phyloP scores from a whole-genome alignment of 2,797 vertebrate genomes.

The Liasis olivaceus region DNA sequence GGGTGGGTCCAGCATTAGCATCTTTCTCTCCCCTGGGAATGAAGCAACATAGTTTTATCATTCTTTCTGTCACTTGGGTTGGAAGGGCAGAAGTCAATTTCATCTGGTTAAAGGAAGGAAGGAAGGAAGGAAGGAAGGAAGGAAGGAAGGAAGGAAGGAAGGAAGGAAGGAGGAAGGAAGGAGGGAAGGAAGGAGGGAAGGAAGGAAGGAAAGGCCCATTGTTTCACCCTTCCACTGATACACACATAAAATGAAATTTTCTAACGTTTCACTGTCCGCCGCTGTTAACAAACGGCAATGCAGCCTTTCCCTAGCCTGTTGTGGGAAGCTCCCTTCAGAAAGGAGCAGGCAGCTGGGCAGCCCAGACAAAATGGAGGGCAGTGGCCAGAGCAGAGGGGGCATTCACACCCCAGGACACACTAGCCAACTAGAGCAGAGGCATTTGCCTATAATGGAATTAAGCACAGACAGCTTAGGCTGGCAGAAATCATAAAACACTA shows the following conservation, averaged over 20 bases:
- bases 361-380: not conserved
- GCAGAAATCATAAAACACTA: not conserved
- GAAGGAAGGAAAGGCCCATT: not conserved
- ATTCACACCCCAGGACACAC: not conserved
- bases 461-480: not conserved
- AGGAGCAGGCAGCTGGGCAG: not conserved
- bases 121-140: not conserved
- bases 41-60: not conserved
- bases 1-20: not conserved
- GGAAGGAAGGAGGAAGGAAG: not conserved
- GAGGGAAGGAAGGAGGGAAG: too few species aligned
- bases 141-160: too few species aligned
- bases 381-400: not conserved
- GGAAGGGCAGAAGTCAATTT: not conserved
- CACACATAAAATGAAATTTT: not conserved
- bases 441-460: not conserved
- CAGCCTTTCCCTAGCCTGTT: not conserved
- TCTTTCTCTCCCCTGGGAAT: not conserved
- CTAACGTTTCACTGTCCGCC: not conserved
- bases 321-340: not conserved
- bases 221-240: not conserved
- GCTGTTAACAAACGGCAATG: not conserved
- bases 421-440: not conserved
- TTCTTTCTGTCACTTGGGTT: not conserved
- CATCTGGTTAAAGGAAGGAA: not conserved